Base-by-base conservation (phyloP, 1,140 invertebrate genomes). In the Hydropsyche tenuis region DNA sequence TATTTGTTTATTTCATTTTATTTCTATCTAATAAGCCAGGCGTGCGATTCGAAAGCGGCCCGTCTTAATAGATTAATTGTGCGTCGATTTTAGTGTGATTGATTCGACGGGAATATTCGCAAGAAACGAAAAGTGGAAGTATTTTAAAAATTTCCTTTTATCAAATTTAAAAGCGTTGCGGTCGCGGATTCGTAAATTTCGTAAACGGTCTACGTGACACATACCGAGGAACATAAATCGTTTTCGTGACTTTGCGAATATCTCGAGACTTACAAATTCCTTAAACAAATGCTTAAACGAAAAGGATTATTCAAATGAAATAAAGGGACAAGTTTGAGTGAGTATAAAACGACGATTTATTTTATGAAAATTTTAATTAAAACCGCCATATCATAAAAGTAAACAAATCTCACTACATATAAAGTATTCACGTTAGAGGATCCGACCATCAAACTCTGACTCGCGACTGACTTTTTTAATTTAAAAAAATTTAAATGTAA, bases 171-270 rank as follows among this genome's bases (percentile, higher is more conserved):
- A 22, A 60, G 22, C 56, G 20, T 60, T 22, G 20, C 20, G 23
- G 18, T 23, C 56, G 56, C 56, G 11, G n/a, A 23, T 22, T 27
- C 56, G 56, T 60, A 60, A 60, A 60, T 25, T 37, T 9, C 9
- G 30, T 9, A 37, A 37, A 37, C 30, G 30, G 30, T 37, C 9
- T 37, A 4, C 30, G 23, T 60, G 56, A 25, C 23, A 60, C 22
- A 60, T 27, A 23, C 22, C 56, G 56, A 23, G 48, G 16, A 20
- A 20, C 56, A 23, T 60, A 60, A 60, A 60, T 60, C 56, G 56
- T 60, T 27, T 60, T 25, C 56, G 56, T 60, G 56, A 60, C 56
- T 60, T 23, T 12, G 56, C 56, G 56, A 60, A 60, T 60, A 60
- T 60, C 23, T 22, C 23, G 12, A 60, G 56, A 14, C 56, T 60